phyloP scores from a whole-genome alignment of 2,797 vertebrate genomes.

The Sparidentex hasta region DNA sequence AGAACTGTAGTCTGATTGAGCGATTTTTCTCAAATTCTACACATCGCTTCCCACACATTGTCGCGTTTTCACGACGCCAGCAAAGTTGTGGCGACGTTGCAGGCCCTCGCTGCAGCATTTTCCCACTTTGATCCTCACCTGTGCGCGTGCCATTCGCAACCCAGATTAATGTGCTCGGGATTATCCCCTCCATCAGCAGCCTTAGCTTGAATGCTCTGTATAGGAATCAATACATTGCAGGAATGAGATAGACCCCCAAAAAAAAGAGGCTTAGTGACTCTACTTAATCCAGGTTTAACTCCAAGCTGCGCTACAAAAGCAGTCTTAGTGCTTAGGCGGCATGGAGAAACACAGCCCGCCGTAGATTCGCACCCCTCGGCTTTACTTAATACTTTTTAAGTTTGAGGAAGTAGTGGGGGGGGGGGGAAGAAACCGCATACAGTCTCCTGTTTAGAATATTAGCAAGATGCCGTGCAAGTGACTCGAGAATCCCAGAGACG shows the following conservation, averaged over 20 bases:
- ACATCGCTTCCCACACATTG: background rate
- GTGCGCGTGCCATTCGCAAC: constrained; percentile 47
- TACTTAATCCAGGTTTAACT: constrained; percentile 75
- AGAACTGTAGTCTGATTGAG: background rate
- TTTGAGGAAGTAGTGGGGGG: constrained; percentile 7
- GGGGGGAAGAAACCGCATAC: too few relatives aligned
- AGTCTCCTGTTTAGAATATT: constrained; percentile 26
- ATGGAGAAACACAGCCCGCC: constrained; percentile 39
- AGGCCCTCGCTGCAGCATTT: constrained; percentile 31
- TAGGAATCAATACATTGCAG: constrained; percentile 63
- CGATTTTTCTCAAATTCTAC: too few relatives aligned
- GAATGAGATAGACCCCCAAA: constrained; percentile 50
- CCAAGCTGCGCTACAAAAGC: constrained; percentile 57
- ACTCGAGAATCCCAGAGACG: constrained; percentile 16
- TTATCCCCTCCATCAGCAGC: constrained; percentile 72
- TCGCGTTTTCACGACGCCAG: background rate
- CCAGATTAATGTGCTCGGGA: constrained; percentile 60
- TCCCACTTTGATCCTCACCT: constrained; percentile 55
- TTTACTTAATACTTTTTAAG: constrained; percentile 20
- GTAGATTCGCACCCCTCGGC: constrained; percentile 49
- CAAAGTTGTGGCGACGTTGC: constrained; percentile 12
- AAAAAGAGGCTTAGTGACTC: constrained; percentile 71
- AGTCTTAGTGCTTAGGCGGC: constrained; percentile 55
- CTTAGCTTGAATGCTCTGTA: constrained; percentile 50
- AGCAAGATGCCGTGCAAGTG: constrained; percentile 31